phyloP scores from a whole-genome alignment of 2,888 invertebrate species.

The Pomacea canaliculata region DNA sequence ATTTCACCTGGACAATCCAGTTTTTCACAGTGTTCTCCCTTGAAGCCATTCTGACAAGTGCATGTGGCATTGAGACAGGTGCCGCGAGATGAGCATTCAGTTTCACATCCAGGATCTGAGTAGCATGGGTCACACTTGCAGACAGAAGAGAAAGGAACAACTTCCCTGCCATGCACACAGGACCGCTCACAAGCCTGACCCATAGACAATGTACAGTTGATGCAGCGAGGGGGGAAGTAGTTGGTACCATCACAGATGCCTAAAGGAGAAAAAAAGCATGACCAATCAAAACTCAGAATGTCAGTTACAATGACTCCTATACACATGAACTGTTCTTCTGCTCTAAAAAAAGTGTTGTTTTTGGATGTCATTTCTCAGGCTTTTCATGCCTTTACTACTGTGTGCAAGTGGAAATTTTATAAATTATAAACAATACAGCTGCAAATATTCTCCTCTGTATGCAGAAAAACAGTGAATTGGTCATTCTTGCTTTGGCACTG shows the following conservation, averaged over 20 bases:
- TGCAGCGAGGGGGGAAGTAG: slow-evolving; percentile 43
- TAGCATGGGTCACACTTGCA: slow-evolving; percentile 53
- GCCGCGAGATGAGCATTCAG: slow-evolving; percentile 46
- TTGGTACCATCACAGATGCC: slow-evolving; percentile 46
- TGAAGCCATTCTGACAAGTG: slow-evolving; percentile 46
- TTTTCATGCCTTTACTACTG: too few relatives aligned
- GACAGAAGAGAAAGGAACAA: slow-evolving; percentile 37
- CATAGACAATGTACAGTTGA: slow-evolving; percentile 51
- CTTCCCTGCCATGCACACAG: slow-evolving; percentile 51
- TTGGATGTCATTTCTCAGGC: too few relatives aligned
- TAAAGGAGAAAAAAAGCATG: slow-evolving; percentile 14
- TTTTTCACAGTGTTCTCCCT: slow-evolving; percentile 45
- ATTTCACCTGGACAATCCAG: slow-evolving; percentile 52
- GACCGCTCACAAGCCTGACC: slow-evolving; percentile 47
- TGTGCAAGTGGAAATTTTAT: too few relatives aligned
- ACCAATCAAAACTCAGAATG: not conserved
- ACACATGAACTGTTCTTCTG: too few relatives aligned
- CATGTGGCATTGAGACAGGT: slow-evolving; percentile 42
- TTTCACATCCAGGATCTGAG: slow-evolving; percentile 44
- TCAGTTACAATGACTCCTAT: too few relatives aligned
- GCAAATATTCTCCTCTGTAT: too few relatives aligned
- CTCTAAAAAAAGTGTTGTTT: too few relatives aligned
- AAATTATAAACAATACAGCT: too few relatives aligned
- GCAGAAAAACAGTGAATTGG: too few relatives aligned
- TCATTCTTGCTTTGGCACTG: too few relatives aligned